Conservation (phyloP, 2,113 vertebrate species). For the Dermatemys mawii region DNA sequence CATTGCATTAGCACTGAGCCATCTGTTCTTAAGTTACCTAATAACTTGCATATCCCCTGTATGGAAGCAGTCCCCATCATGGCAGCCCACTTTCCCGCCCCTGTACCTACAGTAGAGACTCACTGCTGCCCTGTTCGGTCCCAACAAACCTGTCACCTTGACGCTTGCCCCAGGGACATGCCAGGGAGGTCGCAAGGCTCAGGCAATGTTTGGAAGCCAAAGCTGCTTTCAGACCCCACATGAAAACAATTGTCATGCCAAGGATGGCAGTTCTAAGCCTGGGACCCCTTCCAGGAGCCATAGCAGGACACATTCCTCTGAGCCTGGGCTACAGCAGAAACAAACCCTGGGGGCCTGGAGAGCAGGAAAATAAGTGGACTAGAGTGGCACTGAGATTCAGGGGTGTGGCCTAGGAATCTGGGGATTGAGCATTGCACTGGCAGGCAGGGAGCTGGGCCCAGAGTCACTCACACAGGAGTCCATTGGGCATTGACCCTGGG, state of each 20-base stretch:
- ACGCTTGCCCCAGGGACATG: background rate
- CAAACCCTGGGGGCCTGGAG: background rate
- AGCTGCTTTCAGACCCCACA: background rate
- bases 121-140: accelerated
- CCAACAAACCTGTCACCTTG: background rate
- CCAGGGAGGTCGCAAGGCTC: background rate
- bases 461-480: background rate
- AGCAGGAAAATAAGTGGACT: background rate
- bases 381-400: background rate
- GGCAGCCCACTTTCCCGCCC: background rate
- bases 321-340: conserved; percentile 16
- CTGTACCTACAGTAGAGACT: background rate
- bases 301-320: background rate
- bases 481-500: background rate
- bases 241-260: background rate
- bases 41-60: background rate
- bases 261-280: background rate
- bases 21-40: background rate
- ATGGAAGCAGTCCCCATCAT: background rate
- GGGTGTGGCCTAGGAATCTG: background rate
- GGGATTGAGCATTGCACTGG: background rate
- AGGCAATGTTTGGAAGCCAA: background rate
- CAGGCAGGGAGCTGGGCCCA: background rate
- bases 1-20: background rate
- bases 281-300: background rate